Evolutionary conservation across 2,888 invertebrate genomes (phyloP), one percentile per base, ranked within the genome.

Genomic region (Carpatolechia fugitivella): DNA sequence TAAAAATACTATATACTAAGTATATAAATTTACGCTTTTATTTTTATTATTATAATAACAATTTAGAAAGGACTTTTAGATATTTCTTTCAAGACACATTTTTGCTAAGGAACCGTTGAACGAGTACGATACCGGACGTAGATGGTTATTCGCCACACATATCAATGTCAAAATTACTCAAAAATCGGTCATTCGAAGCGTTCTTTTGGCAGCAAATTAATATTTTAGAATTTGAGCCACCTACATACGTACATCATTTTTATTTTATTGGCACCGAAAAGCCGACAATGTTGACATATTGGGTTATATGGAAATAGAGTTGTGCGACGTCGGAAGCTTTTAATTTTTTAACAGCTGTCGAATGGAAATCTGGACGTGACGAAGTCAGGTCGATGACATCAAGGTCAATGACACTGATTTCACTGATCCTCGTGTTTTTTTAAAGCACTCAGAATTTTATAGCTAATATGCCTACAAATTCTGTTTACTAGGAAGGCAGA

Each of bases 221-320:
- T 44, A 20, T 24, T 13, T 3, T 3, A 4, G 11, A 41, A 18
- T 11, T 7, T 24, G 24, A 44, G 38, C 38, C 30, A 47, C 44
- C 38, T 10, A n/a, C 41, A 55, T 51, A n/a, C 41, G 53, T 51
- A 57, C 51, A 54, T 55, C 55, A 51, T 8, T 46, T 24, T 33
- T 38, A 46, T 53, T 52, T 52, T 33, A 52, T 56, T 56, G 40
- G 56, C 52, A 52, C 7, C 3, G 20, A 6, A n/a, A 29, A 13
- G 14, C n/a, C 6, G 1, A 13, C 16, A 41, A 18, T 11, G 8
- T 41, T 1, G 10, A 6, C 3, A 41, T 11, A 18, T 11, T 8
- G 11, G 40, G 16, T 1, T 44, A n/a, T n/a, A n/a, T n/a, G n/a
- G n/a, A n/a, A n/a, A 24, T 24, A n/a, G 29, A 44, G 44, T 24